Conservation (phyloP, 53 echinoderm and acorn worm species). For the Echinometra lucunter region DNA sequence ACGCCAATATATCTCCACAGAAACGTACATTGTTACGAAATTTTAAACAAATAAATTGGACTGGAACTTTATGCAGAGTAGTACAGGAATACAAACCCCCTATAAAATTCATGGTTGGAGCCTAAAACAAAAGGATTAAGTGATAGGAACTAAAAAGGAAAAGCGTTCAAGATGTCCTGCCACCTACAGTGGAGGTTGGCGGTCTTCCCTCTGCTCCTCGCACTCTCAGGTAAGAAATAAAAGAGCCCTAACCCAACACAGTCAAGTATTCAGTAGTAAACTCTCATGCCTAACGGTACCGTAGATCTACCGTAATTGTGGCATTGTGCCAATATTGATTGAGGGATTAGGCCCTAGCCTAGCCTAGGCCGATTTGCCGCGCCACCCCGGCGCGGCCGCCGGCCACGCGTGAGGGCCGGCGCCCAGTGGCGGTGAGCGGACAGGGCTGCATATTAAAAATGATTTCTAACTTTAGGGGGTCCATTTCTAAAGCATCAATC, state of each 20-base stretch:
- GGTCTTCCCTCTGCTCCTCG: constrained; percentile 25
- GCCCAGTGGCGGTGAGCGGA: too few relatives aligned
- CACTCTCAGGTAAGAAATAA: constrained; percentile 44
- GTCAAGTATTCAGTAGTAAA: too few relatives aligned
- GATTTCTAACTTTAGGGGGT: too few relatives aligned
- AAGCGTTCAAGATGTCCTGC: constrained; percentile 24
- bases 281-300: background rate
- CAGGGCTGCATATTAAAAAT: too few relatives aligned
- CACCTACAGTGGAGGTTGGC: constrained; percentile 29
- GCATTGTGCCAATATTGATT: too few relatives aligned
- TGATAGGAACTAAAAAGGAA: background rate
- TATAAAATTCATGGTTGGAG: background rate
- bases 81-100: background rate
- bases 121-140: constrained; percentile 1
- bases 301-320: too few relatives aligned
- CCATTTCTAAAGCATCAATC: too few relatives aligned
- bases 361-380: background rate
- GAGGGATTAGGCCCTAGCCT: too few relatives aligned
- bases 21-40: constrained; percentile 1
- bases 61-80: background rate
- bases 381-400: too few relatives aligned
- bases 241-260: too few relatives aligned
- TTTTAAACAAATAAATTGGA: background rate
- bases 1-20: constrained; percentile 33
- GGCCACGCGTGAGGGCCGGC: too few relatives aligned